These are phyloP conservation scores for Lagenorhynchus albirostris DNA, from an alignment of 2,113 vertebrate species.

Conservation along the genomic window DNA sequence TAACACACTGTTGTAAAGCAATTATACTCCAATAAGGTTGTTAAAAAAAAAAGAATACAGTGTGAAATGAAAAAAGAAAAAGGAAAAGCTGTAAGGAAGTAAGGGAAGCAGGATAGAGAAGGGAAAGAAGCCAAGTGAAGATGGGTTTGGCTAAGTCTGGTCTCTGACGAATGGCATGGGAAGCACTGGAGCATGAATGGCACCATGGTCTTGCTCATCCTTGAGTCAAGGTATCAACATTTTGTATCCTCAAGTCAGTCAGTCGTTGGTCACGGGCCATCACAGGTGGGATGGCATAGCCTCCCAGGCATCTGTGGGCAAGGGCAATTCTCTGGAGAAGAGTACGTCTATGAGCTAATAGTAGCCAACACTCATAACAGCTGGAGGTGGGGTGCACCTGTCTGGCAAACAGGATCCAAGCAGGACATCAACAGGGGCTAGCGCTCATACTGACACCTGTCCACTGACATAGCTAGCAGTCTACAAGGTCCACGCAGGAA, in stretches of 20 bases:
- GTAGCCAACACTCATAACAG: not conserved
- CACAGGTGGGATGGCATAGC: not conserved
- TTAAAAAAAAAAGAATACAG: no score
- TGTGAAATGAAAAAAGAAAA: no score
- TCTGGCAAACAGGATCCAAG: not conserved
- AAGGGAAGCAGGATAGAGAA: not conserved
- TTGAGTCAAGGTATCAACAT: not conserved
- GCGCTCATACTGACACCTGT: not conserved
- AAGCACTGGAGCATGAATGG: not conserved
- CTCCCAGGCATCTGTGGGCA: not conserved
- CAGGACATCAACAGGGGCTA: not conserved
- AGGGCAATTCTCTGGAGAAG: not conserved
- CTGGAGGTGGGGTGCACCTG: not conserved
- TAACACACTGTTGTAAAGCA: no score
- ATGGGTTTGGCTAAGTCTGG: not conserved
- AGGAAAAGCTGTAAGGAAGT: not conserved
- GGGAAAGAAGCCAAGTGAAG: not conserved
- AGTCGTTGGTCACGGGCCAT: not conserved
- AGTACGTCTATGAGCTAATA: not conserved
- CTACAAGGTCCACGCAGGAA: not conserved
- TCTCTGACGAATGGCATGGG: not conserved
- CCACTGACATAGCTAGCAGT: not conserved
- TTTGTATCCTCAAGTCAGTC: not conserved
- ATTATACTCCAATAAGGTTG: no score
- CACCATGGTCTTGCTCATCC: not conserved